Evolutionary conservation across 2,113 vertebrate species (phyloP).

Genomic region (Lepidothrix coronata): DNA sequence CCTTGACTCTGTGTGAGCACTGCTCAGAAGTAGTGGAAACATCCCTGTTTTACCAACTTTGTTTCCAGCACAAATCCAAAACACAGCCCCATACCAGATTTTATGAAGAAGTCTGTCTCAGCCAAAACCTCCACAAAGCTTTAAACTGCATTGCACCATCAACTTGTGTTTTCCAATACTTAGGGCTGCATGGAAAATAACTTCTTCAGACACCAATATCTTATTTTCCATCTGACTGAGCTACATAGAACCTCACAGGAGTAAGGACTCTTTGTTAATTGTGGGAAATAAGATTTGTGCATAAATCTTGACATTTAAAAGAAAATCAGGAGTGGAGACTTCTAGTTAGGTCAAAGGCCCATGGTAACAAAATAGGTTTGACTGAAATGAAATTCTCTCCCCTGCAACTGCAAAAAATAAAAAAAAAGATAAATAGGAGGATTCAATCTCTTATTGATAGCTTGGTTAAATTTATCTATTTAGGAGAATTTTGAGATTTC

Average conservation of each 20-base stretch:
- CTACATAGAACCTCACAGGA: background rate
- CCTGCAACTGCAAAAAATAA: background rate
- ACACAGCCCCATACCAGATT: background rate
- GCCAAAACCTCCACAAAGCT: background rate
- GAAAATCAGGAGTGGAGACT: background rate
- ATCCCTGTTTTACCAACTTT: background rate
- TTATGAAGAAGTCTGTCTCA: background rate
- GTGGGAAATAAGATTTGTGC: background rate
- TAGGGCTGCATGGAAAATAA: background rate
- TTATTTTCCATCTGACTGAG: background rate
- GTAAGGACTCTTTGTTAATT: background rate
- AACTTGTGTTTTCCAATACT: background rate
- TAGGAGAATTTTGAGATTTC: background rate
- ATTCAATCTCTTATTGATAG: background rate
- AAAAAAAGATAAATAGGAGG: background rate
- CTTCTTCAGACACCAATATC: background rate
- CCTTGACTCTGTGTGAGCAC: background rate
- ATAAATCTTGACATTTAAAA: background rate
- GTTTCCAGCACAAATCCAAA: background rate
- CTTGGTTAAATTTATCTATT: background rate
- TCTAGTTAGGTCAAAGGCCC: background rate
- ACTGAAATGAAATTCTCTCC: fast-evolving
- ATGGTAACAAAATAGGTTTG: background rate
- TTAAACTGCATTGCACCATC: background rate
- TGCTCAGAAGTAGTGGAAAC: background rate